A percentile compares a stretch with the other conserved stretches of the same genome.
Evolutionary conservation across 2,797 vertebrate species (phyloP).

Genomic region (Argentina silus): DNA sequence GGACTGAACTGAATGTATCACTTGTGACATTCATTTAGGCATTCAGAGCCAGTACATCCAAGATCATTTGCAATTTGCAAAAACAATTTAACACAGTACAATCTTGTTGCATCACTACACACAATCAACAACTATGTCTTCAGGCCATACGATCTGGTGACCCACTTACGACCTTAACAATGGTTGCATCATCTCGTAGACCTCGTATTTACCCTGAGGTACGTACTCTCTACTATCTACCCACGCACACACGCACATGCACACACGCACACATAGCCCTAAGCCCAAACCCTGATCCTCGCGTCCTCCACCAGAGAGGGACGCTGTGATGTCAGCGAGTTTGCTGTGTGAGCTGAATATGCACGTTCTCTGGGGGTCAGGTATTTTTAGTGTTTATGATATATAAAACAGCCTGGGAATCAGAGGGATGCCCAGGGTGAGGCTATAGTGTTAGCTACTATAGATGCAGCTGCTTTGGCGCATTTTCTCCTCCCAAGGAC

Average conservation of each 20-base stretch:
- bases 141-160: too few species aligned
- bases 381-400: conserved; percentile 72
- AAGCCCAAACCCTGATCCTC: conserved; percentile 20
- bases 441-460: not conserved
- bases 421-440: conserved; percentile 30
- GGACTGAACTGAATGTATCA: too few species aligned
- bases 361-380: conserved; percentile 59
- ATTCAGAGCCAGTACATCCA: too few species aligned
- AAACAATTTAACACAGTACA: too few species aligned
- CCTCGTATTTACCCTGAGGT: too few species aligned
- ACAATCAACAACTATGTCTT: too few species aligned
- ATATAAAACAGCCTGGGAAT: conserved; percentile 51
- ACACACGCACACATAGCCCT: too few species aligned
- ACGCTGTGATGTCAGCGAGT: conserved; percentile 73
- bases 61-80: too few species aligned
- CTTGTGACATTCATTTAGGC: too few species aligned
- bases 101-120: too few species aligned
- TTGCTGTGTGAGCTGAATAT: conserved; percentile 65
- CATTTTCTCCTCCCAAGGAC: not conserved
- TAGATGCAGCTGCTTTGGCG: not conserved
- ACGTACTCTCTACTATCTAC: not conserved
- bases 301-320: conserved; percentile 71
- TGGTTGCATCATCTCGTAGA: too few species aligned
- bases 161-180: too few species aligned
- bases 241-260: not conserved